These are phyloP conservation scores for Drosophila elegans DNA, from an alignment of 1,140 invertebrate species.

Conservation along the genomic window DNA sequence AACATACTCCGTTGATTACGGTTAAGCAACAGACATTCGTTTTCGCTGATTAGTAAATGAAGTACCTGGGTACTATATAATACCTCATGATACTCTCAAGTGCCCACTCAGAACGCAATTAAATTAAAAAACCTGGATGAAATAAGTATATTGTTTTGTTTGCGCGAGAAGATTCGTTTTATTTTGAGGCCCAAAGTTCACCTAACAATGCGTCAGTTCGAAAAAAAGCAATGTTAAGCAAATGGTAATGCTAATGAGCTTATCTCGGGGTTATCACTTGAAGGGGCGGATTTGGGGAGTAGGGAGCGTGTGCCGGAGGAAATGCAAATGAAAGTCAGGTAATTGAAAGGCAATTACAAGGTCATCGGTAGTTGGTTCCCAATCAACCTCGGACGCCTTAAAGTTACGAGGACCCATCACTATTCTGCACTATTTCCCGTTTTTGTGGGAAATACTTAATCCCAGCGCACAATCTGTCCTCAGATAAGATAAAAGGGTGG, in stretches of 20 bases:
- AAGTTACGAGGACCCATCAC: constrained; percentile 15
- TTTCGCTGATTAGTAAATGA: constrained; percentile 22
- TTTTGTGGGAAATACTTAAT: constrained; percentile 42
- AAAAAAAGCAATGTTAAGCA: constrained; percentile 40
- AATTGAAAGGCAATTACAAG: constrained; percentile 68
- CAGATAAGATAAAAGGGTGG: constrained; percentile 59
- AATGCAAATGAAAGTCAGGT: constrained; percentile 72
- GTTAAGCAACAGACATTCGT: constrained; percentile 29
- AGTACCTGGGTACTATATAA: not conserved
- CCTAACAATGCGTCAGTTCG: constrained; percentile 29
- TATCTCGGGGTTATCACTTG: constrained; percentile 65
- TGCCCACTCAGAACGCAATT: constrained; percentile 47
- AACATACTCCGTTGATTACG: constrained; percentile 13
- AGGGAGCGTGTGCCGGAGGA: constrained; percentile 20
- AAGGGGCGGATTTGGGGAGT: constrained; percentile 26
- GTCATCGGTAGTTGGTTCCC: constrained; percentile 42
- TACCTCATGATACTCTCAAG: constrained; percentile 21
- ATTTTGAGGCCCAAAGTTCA: constrained; percentile 50
- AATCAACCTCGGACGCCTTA: not conserved
- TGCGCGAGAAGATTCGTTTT: constrained; percentile 17
- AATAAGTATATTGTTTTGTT: constrained; percentile 49
- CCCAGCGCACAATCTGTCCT: constrained; percentile 41
- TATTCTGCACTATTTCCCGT: constrained; percentile 7
- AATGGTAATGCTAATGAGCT: constrained; percentile 65
- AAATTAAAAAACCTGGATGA: constrained; percentile 23